A percentile compares a stretch with the other conserved stretches of the same genome.
These are phyloP conservation scores for Macrotrachela quadricornifera DNA, from an alignment of 1,140 invertebrate genomes.

Conservation along the genomic window DNA sequence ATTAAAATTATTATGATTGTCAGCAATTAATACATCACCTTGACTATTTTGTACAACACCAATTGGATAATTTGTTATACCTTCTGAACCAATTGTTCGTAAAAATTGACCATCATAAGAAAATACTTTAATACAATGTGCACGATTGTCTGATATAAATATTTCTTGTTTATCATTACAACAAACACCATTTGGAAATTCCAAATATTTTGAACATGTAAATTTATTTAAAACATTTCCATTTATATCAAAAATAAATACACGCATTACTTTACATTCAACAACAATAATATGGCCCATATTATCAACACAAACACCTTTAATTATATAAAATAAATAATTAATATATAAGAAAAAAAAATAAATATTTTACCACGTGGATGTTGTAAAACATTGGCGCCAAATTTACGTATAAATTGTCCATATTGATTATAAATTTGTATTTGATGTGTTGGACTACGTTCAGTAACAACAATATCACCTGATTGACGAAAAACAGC, in stretches of 20 bases:
- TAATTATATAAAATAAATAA: no score
- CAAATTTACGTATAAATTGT: slow-evolving; percentile 94
- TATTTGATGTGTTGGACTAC: slow-evolving; percentile 81
- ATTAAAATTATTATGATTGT: slow-evolving; percentile 99
- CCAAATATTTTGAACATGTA: slow-evolving; percentile 92
- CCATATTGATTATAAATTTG: slow-evolving; percentile 99
- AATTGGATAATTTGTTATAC: slow-evolving; percentile 95
- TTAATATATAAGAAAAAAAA: no score
- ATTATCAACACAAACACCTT: slow-evolving; percentile 68
- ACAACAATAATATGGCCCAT: slow-evolving; percentile 94
- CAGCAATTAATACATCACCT: slow-evolving; percentile 88
- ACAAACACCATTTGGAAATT: slow-evolving; percentile 97
- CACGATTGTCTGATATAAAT: slow-evolving; percentile 96
- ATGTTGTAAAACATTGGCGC: slow-evolving; percentile 91
- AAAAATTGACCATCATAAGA: slow-evolving; percentile 93
- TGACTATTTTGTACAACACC: slow-evolving; percentile 88
- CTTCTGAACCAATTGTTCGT: slow-evolving; percentile 89
- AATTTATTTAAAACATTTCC: slow-evolving; percentile 92
- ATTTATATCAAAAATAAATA: slow-evolving; percentile 91
- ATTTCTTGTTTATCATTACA: slow-evolving; percentile 93
- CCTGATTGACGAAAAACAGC: slow-evolving; percentile 87
- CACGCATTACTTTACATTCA: slow-evolving; percentile 96
- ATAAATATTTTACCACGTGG: slow-evolving; percentile 42
- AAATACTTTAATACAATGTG: slow-evolving; percentile 97
- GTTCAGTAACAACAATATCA: slow-evolving; percentile 93